Evolutionary conservation across 2,888 invertebrate species (phyloP), one percentile per base, ranked within the genome.

Genomic region (Dioctria rufipes): DNA sequence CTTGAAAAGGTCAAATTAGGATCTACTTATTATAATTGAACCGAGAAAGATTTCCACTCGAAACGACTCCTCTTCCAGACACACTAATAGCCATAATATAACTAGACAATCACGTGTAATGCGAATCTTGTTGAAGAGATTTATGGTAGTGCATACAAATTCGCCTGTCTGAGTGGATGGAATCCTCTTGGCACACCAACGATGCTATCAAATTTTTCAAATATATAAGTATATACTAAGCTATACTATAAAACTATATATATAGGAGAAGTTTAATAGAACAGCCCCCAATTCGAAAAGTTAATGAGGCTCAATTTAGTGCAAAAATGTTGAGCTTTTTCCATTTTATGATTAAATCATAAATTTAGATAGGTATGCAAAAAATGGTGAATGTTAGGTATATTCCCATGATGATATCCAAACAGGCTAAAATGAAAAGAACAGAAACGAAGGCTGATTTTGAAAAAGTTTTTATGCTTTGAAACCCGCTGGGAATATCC

Each of bases 301-400:
- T 54, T 54, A 54, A 54, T 54, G 54, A 54, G 54, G 1, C n/a
- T 54, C 54, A 54, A 54, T 54, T 54, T 54, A 54, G 54, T 6
- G 54, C 25, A 54, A 54, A 54, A 54, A 11, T 54, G 9, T n/a
- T 11, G 54, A n/a, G 54, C 54, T 54, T 54, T 54, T 54, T 54
- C 54, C 11, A 8, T 25, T 54, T n/a, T 54, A n/a, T n/a, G 54
- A n/a, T 54, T 54, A 54, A 54, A 54, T 8, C 11, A 54, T 54
- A n/a, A 54, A 54, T 54, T 54, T 9, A 11, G 54, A 11, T 54
- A 54, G 6, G 11, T 54, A 25, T 25, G 25, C 25, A 25, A 25
- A 25, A 25, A 25, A 25, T 25, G 25, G 25, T 25, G 25, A 25
- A 25, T 25, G 25, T 25, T 25, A 25, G 25, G 25, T 25, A 25